Conservation (phyloP, 2,113 vertebrate species). For the Agelaius phoeniceus region DNA sequence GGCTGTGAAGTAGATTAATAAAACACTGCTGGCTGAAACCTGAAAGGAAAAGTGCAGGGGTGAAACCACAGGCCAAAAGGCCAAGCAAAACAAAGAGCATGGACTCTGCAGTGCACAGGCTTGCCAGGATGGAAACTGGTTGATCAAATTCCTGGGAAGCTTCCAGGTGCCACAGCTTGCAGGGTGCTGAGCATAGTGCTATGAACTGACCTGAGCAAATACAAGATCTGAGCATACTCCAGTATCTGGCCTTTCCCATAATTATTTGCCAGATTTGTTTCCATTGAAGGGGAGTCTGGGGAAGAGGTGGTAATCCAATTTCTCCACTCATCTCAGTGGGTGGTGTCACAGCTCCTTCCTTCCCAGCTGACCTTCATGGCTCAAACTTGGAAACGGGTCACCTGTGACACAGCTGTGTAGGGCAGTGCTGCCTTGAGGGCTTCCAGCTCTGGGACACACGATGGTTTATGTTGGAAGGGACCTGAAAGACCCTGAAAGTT, state of each 20-base stretch:
- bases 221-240: neutral
- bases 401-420: neutral
- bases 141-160: neutral
- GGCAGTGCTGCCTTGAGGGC: neutral
- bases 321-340: neutral
- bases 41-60: neutral
- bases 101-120: neutral
- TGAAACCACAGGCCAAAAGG: neutral
- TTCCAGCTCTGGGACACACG: neutral
- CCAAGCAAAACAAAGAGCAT: neutral
- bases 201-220: neutral
- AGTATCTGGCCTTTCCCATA: neutral
- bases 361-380: fast-evolving
- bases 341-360: neutral
- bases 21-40: conserved; percentile 3
- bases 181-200: neutral
- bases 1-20: conserved; percentile 46
- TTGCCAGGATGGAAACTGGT: neutral
- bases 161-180: neutral
- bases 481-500: neutral
- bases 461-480: neutral
- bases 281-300: neutral
- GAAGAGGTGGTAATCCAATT: neutral
- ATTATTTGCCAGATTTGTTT: neutral
- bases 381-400: neutral